Evolutionary conservation across 2,888 invertebrate species (phyloP), one percentile per base, ranked within the genome.

Genomic region (Xanthorhoe spadicearia): DNA sequence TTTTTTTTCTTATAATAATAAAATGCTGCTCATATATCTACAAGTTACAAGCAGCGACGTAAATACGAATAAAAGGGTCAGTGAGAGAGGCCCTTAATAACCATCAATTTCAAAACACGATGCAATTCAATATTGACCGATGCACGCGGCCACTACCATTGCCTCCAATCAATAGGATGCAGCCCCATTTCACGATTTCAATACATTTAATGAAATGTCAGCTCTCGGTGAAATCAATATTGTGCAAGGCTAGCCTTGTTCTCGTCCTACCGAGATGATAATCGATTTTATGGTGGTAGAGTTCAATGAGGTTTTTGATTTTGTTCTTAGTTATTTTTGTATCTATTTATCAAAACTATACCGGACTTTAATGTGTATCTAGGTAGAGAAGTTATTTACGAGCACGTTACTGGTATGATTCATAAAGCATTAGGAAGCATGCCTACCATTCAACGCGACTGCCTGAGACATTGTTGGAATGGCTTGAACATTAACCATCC

Each of bases 191-290:
- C 92, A 92, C 92, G 92, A 92, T 91, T 92, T 87, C 91, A 92
- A 92, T 92, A 90, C 87, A 88, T 87, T 87, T 88, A 92, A 91
- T 90, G 86, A 92, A 92, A 92, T 92, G 91, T 89, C 90, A 88
- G 92, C 86, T 88, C 87, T 89, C 86, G 85, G 83, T 87, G 88
- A 86, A 89, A 89, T 86, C 82, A 83, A 83, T 83, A 84, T 90
- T 90, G 86, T 85, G 88, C 79, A 91, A 90, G 78, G 69, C 75
- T 73, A 81, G 69, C 77, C 77, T 74, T 76, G 76, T 77, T 79
- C 77, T 78, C 75, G 78, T 78, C 81, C 78, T 79, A 77, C 75
- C 77, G 71, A 63, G 75, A 76, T 75, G 74, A 75, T 71, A 74
- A 59, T 72, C 77, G 17, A 23, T 35, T 56, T 43, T 35, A 53